These are phyloP conservation scores for Agrochola circellaris DNA, from an alignment of 2,888 invertebrate genomes.

Conservation along the genomic window DNA sequence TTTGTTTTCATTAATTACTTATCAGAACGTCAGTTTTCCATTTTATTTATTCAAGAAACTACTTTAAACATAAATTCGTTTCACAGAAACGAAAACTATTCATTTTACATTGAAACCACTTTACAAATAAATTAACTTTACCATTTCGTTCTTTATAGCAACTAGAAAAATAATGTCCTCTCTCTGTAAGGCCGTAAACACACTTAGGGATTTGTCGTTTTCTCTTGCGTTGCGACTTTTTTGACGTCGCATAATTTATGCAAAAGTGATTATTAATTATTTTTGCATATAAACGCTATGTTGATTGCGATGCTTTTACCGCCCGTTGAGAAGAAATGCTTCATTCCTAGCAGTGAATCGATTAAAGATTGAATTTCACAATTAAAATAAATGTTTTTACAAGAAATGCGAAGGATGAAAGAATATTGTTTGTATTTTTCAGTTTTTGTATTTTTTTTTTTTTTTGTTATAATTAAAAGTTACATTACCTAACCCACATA, in stretches of 20 bases:
- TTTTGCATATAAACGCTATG: slow-evolving; percentile 13
- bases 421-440: too few species aligned
- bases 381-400: not conserved
- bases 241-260: slow-evolving; percentile 14
- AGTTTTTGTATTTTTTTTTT: not conserved
- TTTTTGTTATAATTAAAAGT: not conserved
- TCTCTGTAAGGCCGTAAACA: slow-evolving; percentile 15
- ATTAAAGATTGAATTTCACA: slow-evolving; percentile 4
- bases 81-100: too few species aligned
- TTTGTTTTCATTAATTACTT: too few species aligned
- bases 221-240: slow-evolving; percentile 14
- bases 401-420: not conserved
- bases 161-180: slow-evolving; percentile 24
- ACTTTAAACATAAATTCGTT: not conserved
- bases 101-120: not conserved
- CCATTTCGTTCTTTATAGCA: not conserved
- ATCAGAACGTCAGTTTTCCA: not conserved
- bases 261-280: slow-evolving; percentile 9
- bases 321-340: slow-evolving; percentile 12
- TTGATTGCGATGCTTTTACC: not conserved
- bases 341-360: slow-evolving; percentile 9
- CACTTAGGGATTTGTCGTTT: slow-evolving; percentile 6
- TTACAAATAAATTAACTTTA: not conserved
- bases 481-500: too few species aligned
- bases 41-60: not conserved